Percentiles rank a stretch among this genome's conserved stretches.
These are phyloP conservation scores for Pseudochromis fuscus DNA, from an alignment of 2,797 vertebrate genomes.

Conservation along the genomic window DNA sequence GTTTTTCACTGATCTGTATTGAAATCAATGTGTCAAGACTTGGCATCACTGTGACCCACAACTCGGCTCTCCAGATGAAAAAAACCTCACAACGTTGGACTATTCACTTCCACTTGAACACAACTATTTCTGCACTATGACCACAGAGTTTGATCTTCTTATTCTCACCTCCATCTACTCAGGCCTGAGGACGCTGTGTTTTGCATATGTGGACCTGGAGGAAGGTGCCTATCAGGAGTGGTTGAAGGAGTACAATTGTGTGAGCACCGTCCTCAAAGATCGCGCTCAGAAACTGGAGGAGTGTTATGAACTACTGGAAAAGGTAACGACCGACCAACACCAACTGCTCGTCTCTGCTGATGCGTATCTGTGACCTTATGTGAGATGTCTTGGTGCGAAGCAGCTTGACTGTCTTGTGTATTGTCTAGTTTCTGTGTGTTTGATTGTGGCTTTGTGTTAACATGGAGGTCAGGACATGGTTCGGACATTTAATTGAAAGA, in stretches of 20 bases:
- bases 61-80: neutral
- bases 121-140: neutral
- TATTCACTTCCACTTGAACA: neutral
- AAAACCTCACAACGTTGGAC: neutral
- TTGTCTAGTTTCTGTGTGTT: neutral
- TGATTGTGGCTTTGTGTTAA: neutral
- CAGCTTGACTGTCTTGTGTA: neutral
- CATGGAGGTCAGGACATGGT: neutral
- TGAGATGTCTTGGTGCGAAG: neutral
- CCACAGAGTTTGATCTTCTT: neutral
- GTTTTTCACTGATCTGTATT: no score
- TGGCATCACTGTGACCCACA: neutral
- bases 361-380: neutral
- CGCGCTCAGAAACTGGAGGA: slow-evolving; percentile 93
- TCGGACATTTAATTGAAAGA: neutral
- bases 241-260: slow-evolving; percentile 89
- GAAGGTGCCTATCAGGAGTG: slow-evolving; percentile 92
- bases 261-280: slow-evolving; percentile 93
- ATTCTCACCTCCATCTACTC: neutral
- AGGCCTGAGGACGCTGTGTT: slow-evolving; percentile 95
- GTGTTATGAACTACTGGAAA: slow-evolving; percentile 96
- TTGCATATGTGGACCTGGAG: slow-evolving; percentile 94
- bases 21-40: neutral
- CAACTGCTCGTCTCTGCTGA: neutral
- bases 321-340: slow-evolving; percentile 86